Evolutionary conservation across 1,140 invertebrate species (phyloP).

Genomic region (Drosophila burlai): DNA sequence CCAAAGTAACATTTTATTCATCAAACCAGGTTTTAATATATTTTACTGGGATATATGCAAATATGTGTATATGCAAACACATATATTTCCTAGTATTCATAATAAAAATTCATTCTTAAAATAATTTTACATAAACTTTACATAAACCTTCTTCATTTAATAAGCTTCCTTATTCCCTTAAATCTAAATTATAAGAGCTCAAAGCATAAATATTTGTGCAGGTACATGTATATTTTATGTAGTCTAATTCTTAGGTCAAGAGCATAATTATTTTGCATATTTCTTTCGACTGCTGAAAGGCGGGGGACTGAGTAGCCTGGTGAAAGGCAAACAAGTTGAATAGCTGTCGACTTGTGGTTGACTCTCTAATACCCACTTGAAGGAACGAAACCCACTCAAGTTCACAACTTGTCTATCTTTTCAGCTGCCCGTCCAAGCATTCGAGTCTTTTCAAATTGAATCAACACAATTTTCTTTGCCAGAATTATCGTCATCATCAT

Average conservation of each 20-base stretch:
- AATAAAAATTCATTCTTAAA: no score
- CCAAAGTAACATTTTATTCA: no score
- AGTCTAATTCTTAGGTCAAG: constrained; percentile 56
- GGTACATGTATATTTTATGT: constrained; percentile 1
- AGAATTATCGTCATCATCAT: constrained; percentile 40
- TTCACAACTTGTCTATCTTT: constrained; percentile 48
- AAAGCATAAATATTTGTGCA: neutral
- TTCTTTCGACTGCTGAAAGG: constrained; percentile 33
- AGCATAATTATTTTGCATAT: constrained; percentile 49
- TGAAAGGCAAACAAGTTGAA: constrained; percentile 58
- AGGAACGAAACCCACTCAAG: constrained; percentile 45
- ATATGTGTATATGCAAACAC: no score
- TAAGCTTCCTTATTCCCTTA: no score
- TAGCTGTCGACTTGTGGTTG: constrained; percentile 52
- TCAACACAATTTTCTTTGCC: constrained; percentile 76
- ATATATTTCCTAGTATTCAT: no score
- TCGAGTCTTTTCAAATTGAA: constrained; percentile 72
- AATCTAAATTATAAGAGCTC: neutral
- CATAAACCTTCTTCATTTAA: no score
- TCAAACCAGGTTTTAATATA: no score
- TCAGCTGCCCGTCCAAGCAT: constrained; percentile 49
- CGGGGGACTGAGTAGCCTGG: constrained; percentile 30
- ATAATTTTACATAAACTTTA: no score
- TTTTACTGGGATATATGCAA: no score
- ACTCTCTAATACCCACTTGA: constrained; percentile 36